Percentiles rank a stretch among this genome's conserved stretches.
Conservation (phyloP, 1,140 invertebrate genomes). For the Reticulitermes speratus region DNA sequence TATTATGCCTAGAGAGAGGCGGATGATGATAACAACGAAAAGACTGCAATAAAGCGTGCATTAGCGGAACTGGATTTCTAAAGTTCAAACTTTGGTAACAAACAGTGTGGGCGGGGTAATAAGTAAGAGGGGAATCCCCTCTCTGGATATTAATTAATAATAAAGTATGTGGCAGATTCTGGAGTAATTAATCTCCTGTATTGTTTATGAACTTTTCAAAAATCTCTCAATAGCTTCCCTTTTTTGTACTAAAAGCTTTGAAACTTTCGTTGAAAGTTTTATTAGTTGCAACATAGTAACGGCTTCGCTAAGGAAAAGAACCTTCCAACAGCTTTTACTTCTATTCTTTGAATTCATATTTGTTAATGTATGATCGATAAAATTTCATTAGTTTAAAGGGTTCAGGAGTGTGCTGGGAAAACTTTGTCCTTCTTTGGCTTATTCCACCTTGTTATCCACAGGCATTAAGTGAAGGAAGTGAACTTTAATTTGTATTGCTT, state of each 20-base stretch:
- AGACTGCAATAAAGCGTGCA: conserved; percentile 8
- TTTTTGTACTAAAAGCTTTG: background rate
- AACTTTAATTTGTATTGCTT: too few relatives aligned
- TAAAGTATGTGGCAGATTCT: conserved; percentile 18
- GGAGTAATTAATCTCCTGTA: conserved; percentile 14
- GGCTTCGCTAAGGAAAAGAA: background rate
- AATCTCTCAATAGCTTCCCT: conserved; percentile 7
- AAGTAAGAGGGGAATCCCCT: background rate
- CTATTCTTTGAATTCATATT: background rate
- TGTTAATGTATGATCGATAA: background rate
- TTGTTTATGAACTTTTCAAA: conserved; percentile 13
- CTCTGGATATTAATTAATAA: conserved; percentile 17
- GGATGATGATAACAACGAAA: background rate
- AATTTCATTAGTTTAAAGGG: conserved; percentile 3
- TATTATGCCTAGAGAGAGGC: background rate
- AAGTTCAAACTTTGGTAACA: conserved; percentile 5
- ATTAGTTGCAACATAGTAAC: background rate
- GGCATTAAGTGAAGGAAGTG: too few relatives aligned
- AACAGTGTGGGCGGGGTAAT: background rate
- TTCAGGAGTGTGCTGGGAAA: background rate
- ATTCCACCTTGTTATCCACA: background rate
- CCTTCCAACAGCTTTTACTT: background rate
- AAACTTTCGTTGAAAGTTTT: conserved; percentile 14
- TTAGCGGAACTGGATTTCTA: conserved; percentile 6
- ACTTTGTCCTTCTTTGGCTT: background rate